A percentile compares a stretch with the other conserved stretches of the same genome.
These are phyloP conservation scores for Ichneumoninae sp. DNA, from an alignment of 2,888 invertebrate genomes.

Conservation along the genomic window DNA sequence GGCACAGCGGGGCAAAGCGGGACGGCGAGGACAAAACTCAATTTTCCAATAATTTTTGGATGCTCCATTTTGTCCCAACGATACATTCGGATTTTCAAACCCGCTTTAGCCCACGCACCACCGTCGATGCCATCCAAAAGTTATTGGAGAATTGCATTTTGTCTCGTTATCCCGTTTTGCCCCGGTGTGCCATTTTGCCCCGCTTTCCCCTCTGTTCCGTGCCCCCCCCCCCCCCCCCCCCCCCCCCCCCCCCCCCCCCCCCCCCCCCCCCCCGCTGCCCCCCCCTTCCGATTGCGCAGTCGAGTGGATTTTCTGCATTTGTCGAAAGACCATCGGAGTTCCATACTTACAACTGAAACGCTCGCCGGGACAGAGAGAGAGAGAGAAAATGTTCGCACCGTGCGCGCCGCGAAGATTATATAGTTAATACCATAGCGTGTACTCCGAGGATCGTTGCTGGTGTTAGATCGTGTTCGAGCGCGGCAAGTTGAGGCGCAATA, in stretches of 20 bases:
- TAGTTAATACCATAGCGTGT: slow-evolving; percentile 44
- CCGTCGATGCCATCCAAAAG: no score
- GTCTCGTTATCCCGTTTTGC: no score
- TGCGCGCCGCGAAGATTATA: slow-evolving; percentile 16
- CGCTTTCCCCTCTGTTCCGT: slow-evolving; percentile 11
- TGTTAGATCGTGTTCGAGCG: slow-evolving; percentile 34
- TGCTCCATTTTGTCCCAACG: no score
- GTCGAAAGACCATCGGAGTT: slow-evolving; percentile 30
- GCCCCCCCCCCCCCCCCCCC: slow-evolving; percentile 1
- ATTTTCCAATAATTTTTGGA: no score
- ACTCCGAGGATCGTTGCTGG: neutral
- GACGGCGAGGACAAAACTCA: no score
- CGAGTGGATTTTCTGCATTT: slow-evolving; percentile 38
- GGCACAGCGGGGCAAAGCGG: no score
- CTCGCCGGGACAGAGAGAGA: neutral
- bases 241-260: neutral
- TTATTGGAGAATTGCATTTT: no score
- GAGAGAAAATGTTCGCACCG: slow-evolving; percentile 24
- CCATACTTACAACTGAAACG: neutral
- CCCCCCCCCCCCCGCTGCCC: slow-evolving; percentile 1
- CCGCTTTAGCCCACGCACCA: no score
- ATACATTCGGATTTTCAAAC: no score
- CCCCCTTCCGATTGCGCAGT: neutral
- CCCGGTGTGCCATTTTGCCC: no score
- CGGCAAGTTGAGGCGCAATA: slow-evolving; percentile 6